Base-by-base conservation (phyloP, 2,797 vertebrate species). In the Bryconaethiops microstoma region DNA sequence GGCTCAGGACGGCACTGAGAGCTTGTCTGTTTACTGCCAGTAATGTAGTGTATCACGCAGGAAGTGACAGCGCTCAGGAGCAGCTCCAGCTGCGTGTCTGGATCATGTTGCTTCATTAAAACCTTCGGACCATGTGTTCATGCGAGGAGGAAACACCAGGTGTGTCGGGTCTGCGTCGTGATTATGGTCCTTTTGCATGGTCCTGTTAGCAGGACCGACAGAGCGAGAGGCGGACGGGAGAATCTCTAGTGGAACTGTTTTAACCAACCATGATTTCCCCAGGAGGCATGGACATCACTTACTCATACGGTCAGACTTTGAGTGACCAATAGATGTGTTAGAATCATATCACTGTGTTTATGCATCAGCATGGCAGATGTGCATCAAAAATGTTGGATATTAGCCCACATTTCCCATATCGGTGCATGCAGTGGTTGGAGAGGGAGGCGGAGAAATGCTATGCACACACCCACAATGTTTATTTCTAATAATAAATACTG, bases 101-200 rank as follows among this genome's bases (percentile, higher is more conserved):
- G 48, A 82, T 57, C 64, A 62, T 75, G 29, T 50, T 68, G 54
- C 75, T 63, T 65, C 67, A 78, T 87, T 89, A 87, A 74, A 77
- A 83, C 54, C 74, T 42, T 63, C 16, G 29, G 59, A 17, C 3
- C 19, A 16, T 63, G 39, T 45, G 39, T 29, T 13, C 19, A 5
- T 45, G 45, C 12, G 12, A 23, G 23, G 67, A 45, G 21, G 19
- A 45, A 45, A 14, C 40, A 42, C 40, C 67, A 69, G 42, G 42
- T 68, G 39, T 16, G 8, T 25, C 21, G 65, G 21, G 42, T 23
- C 67, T 48, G 39, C 29, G 12, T 48, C 1, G 10, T 21, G 40
- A 48, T 45, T 42, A 68, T 23, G n/a, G 65, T 23, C 40, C 19
- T 68, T 13, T 68, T 68, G 35, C 65, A 42, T 21, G 65, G 35